Conservation (phyloP, 1,140 invertebrate species). For the Drosophila orena region DNA sequence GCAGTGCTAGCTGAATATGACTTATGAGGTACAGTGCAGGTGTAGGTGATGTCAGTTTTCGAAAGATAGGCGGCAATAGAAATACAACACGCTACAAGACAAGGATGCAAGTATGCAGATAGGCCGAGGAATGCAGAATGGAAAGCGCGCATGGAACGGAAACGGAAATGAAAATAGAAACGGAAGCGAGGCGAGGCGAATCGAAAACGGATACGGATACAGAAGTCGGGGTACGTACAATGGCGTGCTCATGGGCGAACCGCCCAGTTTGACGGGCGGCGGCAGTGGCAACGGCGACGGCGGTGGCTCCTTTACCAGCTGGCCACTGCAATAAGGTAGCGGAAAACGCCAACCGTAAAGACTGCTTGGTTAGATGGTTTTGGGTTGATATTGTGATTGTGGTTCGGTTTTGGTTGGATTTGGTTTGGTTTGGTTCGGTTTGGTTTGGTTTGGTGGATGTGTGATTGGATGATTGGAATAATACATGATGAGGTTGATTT, state of each 20-base stretch:
- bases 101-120: neutral
- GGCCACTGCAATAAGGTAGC: conserved; percentile 95
- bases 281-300: conserved; percentile 91
- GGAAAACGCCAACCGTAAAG: conserved; percentile 96
- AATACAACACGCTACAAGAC: conserved; percentile 7
- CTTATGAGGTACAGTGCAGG: conserved; percentile 8
- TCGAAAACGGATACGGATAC: conserved; percentile 4
- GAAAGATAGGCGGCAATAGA: neutral
- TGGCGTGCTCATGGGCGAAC: conserved; percentile 88
- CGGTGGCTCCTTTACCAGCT: conserved; percentile 90
- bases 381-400: conserved; percentile 26
- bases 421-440: conserved; percentile 12
- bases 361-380: conserved; percentile 88
- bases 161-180: conserved; percentile 13
- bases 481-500: conserved; percentile 55
- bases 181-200: conserved; percentile 1
- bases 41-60: conserved; percentile 12
- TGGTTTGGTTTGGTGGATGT: conserved; percentile 26
- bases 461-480: conserved; percentile 39
- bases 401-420: conserved; percentile 39
- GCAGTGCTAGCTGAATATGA: conserved; percentile 38
- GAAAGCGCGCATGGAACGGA: conserved; percentile 4
- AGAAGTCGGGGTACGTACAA: conserved; percentile 86
- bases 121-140: neutral
- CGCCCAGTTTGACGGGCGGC: conserved; percentile 90